Conservation (phyloP, 2,888 invertebrate species). For the Caenorhabditis wallacei region DNA sequence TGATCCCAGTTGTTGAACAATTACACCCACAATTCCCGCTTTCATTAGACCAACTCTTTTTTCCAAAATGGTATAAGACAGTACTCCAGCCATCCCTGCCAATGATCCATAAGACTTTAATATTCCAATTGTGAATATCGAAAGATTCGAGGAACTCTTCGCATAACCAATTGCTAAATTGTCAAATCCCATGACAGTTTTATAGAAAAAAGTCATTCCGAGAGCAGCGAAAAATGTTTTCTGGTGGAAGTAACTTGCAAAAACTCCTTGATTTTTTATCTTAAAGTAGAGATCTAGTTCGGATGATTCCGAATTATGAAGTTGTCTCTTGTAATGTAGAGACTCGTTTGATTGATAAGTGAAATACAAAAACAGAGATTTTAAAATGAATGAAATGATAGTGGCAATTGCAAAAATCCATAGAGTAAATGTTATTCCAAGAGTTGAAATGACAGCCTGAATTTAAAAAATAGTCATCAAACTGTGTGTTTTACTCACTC, state of each 20-base stretch:
- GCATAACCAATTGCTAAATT: conserved; percentile 68
- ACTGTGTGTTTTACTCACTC: conserved; percentile 36
- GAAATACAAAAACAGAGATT: conserved; percentile 1
- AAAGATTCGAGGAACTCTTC: conserved; percentile 10
- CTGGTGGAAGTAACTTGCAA: conserved; percentile 63
- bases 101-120: conserved; percentile 63
- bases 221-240: conserved; percentile 75
- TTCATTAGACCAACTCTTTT: conserved; percentile 71
- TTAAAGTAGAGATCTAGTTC: neutral
- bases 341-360: neutral
- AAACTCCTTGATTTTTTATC: conserved; percentile 4
- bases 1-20: conserved; percentile 75
- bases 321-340: conserved; percentile 23
- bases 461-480: neutral
- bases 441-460: conserved; percentile 35
- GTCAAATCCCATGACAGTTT: conserved; percentile 80
- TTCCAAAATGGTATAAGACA: conserved; percentile 75
- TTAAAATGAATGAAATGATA: neutral
- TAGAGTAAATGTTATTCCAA: conserved; percentile 26
- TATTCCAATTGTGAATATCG: conserved; percentile 28
- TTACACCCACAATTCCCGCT: conserved; percentile 76
- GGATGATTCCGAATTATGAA: neutral
- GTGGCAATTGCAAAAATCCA: conserved; percentile 5
- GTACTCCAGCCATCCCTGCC: conserved; percentile 73
- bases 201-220: conserved; percentile 78